Evolutionary conservation across 2,113 vertebrate genomes (phyloP), one percentile per base, ranked within the genome.

Genomic region (Pelvicachromis taeniatus): DNA sequence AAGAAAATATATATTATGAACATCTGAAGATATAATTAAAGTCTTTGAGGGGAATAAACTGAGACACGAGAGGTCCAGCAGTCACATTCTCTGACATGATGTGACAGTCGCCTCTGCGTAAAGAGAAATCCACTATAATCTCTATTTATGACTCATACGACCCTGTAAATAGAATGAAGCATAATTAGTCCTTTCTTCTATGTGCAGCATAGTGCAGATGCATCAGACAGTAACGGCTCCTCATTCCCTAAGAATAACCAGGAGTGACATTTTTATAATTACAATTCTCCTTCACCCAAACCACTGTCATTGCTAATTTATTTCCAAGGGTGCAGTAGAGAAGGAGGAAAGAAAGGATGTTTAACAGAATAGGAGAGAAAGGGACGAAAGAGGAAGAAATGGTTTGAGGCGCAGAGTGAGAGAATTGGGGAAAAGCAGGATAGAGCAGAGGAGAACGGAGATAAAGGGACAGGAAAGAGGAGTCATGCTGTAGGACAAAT

Each of bases 261-360:
- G 79, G 89, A 94, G 82, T 93, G 95, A 94, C 91, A 91, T 88
- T 92, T 92, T 94, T 81, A 90, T 95, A 93, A 95, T 95, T 95
- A 83, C 89, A 78, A 90, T 93, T 93, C 85, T 82, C 50, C 87
- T 87, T 87, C 88, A 80, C 79, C 84, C 56, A 73, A 91, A 87
- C 77, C 56, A 85, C 82, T 92, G 87, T 89, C 89, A 94, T 92
- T 86, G 92, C 84, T 89, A 86, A 92, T 95, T 93, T 85, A 91
- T 90, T 85, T 81, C 3, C 16, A 29, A 53, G 48, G 42, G 65
- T 26, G 21, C 48, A n/a, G 14, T 31, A 35, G 5, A 48, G 31
- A 33, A 73, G 21, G 12, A 63, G 23, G 33, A 19, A 59, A 56
- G 79, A 77, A 56, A 13, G 26, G 81, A 19, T 0, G 19, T 7